Percentiles rank a stretch among this genome's conserved stretches.
phyloP scores from a whole-genome alignment of 2,888 invertebrate genomes.

The Drosophila macrospina region DNA sequence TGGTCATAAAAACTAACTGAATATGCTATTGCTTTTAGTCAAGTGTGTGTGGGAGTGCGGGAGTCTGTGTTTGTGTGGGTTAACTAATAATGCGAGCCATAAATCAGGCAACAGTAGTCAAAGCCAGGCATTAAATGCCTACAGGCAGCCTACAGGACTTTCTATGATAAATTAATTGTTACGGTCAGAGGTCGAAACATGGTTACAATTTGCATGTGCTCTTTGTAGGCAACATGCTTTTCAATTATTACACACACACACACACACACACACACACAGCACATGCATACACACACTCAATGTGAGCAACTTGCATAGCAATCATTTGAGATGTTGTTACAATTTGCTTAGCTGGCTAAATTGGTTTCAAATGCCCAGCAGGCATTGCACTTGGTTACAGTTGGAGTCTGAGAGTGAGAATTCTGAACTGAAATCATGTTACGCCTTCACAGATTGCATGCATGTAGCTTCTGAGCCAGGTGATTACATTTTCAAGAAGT shows the following conservation, averaged over 20 bases:
- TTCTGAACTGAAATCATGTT: conserved; percentile 11
- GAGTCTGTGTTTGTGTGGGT: conserved; percentile 9
- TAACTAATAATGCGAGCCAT: conserved; percentile 69
- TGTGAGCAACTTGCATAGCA: background rate
- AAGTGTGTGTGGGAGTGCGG: conserved; percentile 10
- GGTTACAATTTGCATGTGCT: conserved; percentile 49
- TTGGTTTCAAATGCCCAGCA: conserved; percentile 52
- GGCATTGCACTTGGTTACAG: conserved; percentile 7
- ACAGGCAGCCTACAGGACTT: conserved; percentile 35
- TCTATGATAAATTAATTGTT: conserved; percentile 75
- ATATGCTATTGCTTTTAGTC: conserved; percentile 2
- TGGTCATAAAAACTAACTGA: conserved; percentile 56
- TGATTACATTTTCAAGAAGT: conserved; percentile 90
- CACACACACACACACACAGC: conserved; percentile 1
- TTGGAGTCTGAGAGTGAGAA: background rate
- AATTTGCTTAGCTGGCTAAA: conserved; percentile 51
- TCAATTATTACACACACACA: conserved; percentile 49
- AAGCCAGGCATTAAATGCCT: conserved; percentile 62
- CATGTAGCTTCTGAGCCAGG: conserved; percentile 93
- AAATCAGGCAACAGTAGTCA: conserved; percentile 64
- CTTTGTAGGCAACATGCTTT: conserved; percentile 48
- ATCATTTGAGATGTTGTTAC: conserved; percentile 34
- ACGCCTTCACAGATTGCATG: conserved; percentile 90
- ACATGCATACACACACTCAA: no score
- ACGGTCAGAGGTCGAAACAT: conserved; percentile 32